A percentile compares a stretch with the other conserved stretches of the same genome.
Conservation (phyloP, 2,888 invertebrate genomes). For the Netelia fuscicornis region DNA sequence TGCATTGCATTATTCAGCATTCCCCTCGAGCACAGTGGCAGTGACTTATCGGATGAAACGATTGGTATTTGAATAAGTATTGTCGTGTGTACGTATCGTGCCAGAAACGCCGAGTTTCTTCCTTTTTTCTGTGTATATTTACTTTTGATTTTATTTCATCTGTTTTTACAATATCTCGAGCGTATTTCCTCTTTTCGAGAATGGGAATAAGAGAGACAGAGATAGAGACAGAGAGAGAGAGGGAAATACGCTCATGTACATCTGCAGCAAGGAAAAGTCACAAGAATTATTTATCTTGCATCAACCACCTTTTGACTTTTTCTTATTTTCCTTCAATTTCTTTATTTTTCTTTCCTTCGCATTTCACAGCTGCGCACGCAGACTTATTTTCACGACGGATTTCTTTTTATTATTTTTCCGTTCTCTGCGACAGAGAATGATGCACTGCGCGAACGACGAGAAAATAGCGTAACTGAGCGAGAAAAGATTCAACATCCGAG, state of each 20-base stretch:
- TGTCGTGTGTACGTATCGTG: constrained; percentile 49
- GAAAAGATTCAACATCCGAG: not conserved
- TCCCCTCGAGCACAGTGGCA: constrained; percentile 66
- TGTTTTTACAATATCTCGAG: not conserved
- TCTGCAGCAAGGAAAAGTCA: constrained; percentile 40
- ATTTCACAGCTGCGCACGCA: not conserved
- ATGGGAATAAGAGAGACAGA: constrained; percentile 36
- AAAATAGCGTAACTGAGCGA: not conserved
- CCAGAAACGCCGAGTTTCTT: constrained; percentile 43
- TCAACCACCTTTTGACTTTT: constrained; percentile 13
- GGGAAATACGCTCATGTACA: constrained; percentile 34
- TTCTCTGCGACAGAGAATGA: not conserved
- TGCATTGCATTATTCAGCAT: constrained; percentile 77
- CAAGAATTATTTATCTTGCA: constrained; percentile 54
- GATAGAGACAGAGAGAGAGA: constrained; percentile 33
- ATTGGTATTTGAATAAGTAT: constrained; percentile 77
- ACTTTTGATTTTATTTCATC: not conserved
- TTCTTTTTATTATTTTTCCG: not conserved
- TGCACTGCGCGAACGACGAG: not conserved
- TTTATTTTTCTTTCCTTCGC: constrained; percentile 8
- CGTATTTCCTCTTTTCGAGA: constrained; percentile 29
- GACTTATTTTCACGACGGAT: not conserved
- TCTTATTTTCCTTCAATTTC: not conserved
- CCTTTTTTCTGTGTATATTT: not conserved
- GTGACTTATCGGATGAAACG: constrained; percentile 77